Base-by-base conservation (phyloP, 2,797 vertebrate genomes). In the Lindbergichthys nudifrons region DNA sequence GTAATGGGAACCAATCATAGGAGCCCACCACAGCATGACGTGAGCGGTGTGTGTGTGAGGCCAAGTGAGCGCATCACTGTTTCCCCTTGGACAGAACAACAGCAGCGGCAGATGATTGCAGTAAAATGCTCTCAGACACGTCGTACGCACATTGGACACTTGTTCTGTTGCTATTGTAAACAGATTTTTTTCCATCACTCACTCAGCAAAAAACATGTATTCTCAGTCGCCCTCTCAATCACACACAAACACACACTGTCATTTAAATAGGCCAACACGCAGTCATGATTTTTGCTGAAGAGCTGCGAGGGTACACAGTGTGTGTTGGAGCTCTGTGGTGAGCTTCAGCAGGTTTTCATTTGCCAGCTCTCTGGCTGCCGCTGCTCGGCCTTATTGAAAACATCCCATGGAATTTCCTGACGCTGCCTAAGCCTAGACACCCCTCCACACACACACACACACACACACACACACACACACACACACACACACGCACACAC, bases 391-490 rank as follows among this genome's bases (percentile, higher is more conserved):
- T 95, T 93, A 95, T 94, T 95, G 88, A 93, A 94, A 95, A 94
- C 93, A 95, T 95, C 93, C 92, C 81, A 65, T 90, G 93, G 92
- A 95, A 95, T 95, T 94, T 95, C 92, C 93, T 94, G 88, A 87
- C 58, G 77, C 87, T 82, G 89, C 91, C 89, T 67, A 75, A 80
- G 86, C 92, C 82, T 59, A 90, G 90, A 86, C 85, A 80, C 77
- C 76, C 26, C 85, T 88, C 63, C 15, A 26, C 76, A 77, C 63
- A 45, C 47, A 59, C 57, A 6, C 10, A 26, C 73, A 79, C 60
- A 51, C 47, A 32, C 32, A 21, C 63, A 51, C 65, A 65, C 71
- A 42, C 21, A 61, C 64, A 64, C 72, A 64, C 14, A 50, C 68
- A 26, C 80, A 3, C 77, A 46, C 15, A 26, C 75, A 77, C 62